A percentile compares a stretch with the other conserved stretches of the same genome.
Evolutionary conservation across 2,797 vertebrate species (phyloP).

Genomic region (Muscicapa striata): DNA sequence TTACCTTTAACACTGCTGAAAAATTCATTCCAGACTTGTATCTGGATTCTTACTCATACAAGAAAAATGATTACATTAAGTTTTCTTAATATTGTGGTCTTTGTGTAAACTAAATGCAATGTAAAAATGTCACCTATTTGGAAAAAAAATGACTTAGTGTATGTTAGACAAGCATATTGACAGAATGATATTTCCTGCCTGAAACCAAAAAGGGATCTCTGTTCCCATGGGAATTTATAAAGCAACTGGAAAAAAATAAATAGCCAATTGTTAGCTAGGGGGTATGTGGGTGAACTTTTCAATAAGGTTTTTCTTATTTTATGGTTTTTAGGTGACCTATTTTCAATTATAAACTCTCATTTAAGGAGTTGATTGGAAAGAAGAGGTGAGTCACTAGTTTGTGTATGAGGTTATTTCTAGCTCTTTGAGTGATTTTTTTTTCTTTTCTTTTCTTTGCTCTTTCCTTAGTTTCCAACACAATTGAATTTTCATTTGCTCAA

Average conservation of each 20-base stretch:
- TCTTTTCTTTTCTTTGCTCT: background rate
- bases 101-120: constrained; percentile 49
- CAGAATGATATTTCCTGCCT: constrained; percentile 69
- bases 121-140: constrained; percentile 65
- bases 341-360: constrained; percentile 28
- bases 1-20: constrained; percentile 41
- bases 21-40: constrained; percentile 58
- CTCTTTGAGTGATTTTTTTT: background rate
- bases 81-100: constrained; percentile 60
- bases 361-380: constrained; percentile 24
- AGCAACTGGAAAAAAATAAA: constrained; percentile 63
- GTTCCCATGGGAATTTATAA: constrained; percentile 37
- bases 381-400: constrained; percentile 18
- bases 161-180: constrained; percentile 51
- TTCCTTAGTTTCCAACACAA: constrained; percentile 24
- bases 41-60: constrained; percentile 61
- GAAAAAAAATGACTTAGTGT: constrained; percentile 37
- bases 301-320: constrained; percentile 18
- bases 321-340: constrained; percentile 12
- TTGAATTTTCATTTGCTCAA: constrained; percentile 21
- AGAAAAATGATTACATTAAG: constrained; percentile 53
- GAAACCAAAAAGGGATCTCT: constrained; percentile 63
- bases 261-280: constrained; percentile 40
- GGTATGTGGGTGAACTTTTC: background rate
- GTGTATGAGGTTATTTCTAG: background rate